Evolutionary conservation across 2,888 invertebrate species (phyloP).

Genomic region (Busseola fusca): DNA sequence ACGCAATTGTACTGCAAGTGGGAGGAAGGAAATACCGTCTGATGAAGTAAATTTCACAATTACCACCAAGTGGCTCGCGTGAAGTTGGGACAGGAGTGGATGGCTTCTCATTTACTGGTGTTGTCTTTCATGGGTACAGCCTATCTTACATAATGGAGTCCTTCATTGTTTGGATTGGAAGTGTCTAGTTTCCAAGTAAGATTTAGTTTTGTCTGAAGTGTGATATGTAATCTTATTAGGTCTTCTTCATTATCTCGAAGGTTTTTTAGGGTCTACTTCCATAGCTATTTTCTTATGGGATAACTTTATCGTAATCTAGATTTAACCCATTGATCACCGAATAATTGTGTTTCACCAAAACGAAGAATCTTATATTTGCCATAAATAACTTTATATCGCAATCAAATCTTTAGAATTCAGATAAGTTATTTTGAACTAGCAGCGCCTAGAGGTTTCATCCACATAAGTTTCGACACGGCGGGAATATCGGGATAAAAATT

Average conservation of each 20-base stretch:
- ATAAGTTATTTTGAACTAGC: no score
- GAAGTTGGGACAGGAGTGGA: slow-evolving; percentile 44
- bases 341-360: neutral
- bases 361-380: neutral
- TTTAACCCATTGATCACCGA: neutral
- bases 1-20: slow-evolving; percentile 64
- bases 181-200: neutral
- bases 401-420: neutral
- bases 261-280: neutral
- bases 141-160: neutral
- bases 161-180: slow-evolving; percentile 1
- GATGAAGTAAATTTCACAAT: slow-evolving; percentile 81
- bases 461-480: no score
- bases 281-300: no score
- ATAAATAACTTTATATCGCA: neutral
- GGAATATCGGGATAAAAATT: no score
- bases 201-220: neutral
- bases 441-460: no score
- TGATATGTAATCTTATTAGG: neutral
- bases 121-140: slow-evolving; percentile 36
- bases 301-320: neutral
- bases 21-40: slow-evolving; percentile 81
- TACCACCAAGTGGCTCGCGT: slow-evolving; percentile 65
- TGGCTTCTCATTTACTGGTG: slow-evolving; percentile 39
- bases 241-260: neutral